These are phyloP conservation scores for Anastrepha obliqua DNA, from an alignment of 1,140 invertebrate species.

Conservation along the genomic window DNA sequence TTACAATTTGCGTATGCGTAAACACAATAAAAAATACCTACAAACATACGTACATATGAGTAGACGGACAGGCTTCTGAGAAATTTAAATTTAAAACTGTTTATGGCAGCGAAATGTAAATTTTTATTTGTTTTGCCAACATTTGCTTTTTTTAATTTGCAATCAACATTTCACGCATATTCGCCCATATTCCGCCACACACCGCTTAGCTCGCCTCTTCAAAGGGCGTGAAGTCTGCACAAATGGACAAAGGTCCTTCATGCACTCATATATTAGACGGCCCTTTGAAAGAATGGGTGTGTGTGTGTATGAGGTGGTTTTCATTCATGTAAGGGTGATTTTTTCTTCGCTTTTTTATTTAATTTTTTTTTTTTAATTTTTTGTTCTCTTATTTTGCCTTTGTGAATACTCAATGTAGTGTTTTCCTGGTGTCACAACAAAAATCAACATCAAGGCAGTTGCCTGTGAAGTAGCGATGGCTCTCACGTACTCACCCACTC, in stretches of 20 bases:
- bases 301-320: neutral
- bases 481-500: conserved; percentile 56
- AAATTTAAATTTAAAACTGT: conserved; percentile 68
- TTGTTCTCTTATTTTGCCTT: neutral
- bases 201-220: conserved; percentile 33
- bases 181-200: neutral
- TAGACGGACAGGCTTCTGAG: neutral
- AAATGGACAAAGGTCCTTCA: conserved; percentile 55
- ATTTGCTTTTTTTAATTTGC: conserved; percentile 55
- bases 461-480: neutral
- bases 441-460: neutral
- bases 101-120: conserved; percentile 75
- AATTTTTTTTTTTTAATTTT: neutral
- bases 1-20: conserved; percentile 17
- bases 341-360: neutral
- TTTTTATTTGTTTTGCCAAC: conserved; percentile 71
- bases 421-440: neutral
- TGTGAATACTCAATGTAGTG: neutral
- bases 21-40: conserved; percentile 15
- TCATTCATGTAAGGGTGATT: neutral
- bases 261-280: conserved; percentile 19
- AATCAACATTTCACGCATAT: conserved; percentile 60
- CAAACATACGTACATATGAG: conserved; percentile 39
- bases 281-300: neutral
- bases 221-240: conserved; percentile 35